Evolutionary conservation across 37 sponge, comb jelly and placozoan genomes (phyloP), one percentile per base, ranked within the genome.

Genomic region (Mnemiopsis leidyi): DNA sequence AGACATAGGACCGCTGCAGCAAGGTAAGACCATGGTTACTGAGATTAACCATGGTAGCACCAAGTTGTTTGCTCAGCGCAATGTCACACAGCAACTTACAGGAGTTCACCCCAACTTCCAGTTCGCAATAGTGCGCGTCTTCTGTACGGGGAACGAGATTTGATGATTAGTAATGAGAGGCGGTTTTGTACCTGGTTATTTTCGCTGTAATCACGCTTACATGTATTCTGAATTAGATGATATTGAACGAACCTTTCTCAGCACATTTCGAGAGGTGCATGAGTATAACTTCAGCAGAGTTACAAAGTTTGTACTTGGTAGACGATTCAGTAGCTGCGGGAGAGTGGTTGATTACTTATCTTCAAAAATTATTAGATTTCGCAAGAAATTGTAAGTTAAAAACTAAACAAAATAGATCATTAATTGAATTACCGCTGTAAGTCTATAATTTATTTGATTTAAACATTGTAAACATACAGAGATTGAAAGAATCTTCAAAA

Each of bases 231-330:
- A 48, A 48, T 48, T 48, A n/a, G n/a, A n/a, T n/a, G n/a, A n/a
- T n/a, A n/a, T n/a, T n/a, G n/a, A n/a, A n/a, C n/a, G n/a, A n/a
- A 85, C 90, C 90, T 85, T 85, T 85, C 38, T 85, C 90, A 85
- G 90, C 90, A 40, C 90, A 38, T 23, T 85, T 28, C 1, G 61
- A 40, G 61, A 85, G 90, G 24, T 85, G 90, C 7, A 37, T 85
- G 38, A 85, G 29, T 13, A 39, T 38, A 13, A 85, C 90, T 26
- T 85, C 90, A 38, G 90, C 90, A 2, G 38, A 36, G 29, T 85
- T 85, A 38, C 40, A 85, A 39, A 85, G 61, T 37, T 40, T 85
- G 30, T 40, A 85, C 90, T 85, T 85, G n/a, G 48, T 85, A 23
- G 33, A 29, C 0, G 40, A 13, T 23, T 23, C 26, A 13, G 75